Conservation (phyloP, 1,140 invertebrate genomes). For the Hycleus phaleratus region DNA sequence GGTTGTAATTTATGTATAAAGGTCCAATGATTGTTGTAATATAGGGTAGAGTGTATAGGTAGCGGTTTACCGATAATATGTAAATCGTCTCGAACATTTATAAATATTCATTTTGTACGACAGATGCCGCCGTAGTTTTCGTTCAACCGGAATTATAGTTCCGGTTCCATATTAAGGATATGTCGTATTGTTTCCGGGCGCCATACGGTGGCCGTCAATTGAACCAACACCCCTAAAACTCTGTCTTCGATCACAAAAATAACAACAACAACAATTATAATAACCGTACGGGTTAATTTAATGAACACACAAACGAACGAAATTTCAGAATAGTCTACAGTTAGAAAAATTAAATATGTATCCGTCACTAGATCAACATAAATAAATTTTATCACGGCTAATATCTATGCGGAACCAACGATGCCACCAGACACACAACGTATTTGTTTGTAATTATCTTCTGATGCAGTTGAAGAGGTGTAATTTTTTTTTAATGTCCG, state of each 20-base stretch:
- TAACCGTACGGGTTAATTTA: background rate
- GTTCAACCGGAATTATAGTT: constrained; percentile 36
- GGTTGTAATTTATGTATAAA: no score
- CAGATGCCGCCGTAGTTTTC: constrained; percentile 34
- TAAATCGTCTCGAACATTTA: constrained; percentile 30
- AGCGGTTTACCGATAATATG: constrained; percentile 29
- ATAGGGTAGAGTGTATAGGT: no score
- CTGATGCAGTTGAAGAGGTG: background rate
- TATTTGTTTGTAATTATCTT: constrained; percentile 22
- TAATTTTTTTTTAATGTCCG: background rate
- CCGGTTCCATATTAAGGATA: constrained; percentile 26
- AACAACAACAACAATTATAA: background rate
- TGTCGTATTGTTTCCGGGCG: constrained; percentile 28
- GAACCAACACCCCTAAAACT: constrained; percentile 5
- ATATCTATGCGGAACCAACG: constrained; percentile 22
- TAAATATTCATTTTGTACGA: constrained; percentile 37
- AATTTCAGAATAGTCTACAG: no score
- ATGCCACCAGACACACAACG: constrained; percentile 2
- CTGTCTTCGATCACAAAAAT: no score
- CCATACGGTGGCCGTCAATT: constrained; percentile 30
- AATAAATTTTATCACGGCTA: constrained; percentile 22
- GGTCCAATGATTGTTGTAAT: no score
- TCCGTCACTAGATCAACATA: constrained; percentile 23
- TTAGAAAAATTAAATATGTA: constrained; percentile 27
- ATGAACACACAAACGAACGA: no score